Evolutionary conservation across 2,888 invertebrate species (phyloP), one percentile per base, ranked within the genome.

Genomic region (Tolmerus cingulatus): DNA sequence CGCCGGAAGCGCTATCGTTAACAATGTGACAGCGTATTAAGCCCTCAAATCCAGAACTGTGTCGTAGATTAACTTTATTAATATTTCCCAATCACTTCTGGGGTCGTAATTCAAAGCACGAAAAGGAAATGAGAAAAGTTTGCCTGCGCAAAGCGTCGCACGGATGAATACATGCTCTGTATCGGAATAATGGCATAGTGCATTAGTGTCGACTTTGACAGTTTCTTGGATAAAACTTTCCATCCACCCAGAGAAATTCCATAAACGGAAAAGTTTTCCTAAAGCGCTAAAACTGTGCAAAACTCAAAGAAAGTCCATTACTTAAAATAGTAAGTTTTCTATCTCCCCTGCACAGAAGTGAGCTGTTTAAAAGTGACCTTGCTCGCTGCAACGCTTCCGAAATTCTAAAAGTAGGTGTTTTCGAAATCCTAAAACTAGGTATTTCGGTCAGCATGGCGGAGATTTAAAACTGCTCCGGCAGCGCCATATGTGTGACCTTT

Each of bases 71-170:
- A 66, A 66, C 40, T 66, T 82, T 82, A 82, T 82, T 82, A 82
- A 82, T 82, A 82, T 82, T 82, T 82, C 37, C 37, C 82, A 57
- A 82, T 82, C 82, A 37, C 57, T 37, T 37, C 82, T 12, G 16
- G 30, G 37, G 19, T 37, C 37, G 27, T 51, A 51, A 79, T 79
- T 51, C 79, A 82, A 82, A 55, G 51, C 57, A 82, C 57, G 57
- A 82, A 57, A 19, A 57, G 51, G 82, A 82, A 82, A 82, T 82
- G 82, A 82, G 82, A 82, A 82, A 82, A 82, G 66, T 82, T 82
- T 82, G 51, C 66, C 37, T 66, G 66, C 66, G 27, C 66, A 66
- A 9, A n/a, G 34, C 16, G 30, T 34, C 46, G 51, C 16, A 81
- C 5, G 55, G 57, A 82, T 82, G 51, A 51, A 55, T 14, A 27